Conservation (phyloP, 37 sponge, comb jelly and placozoan genomes). For the Ianthella basta region DNA sequence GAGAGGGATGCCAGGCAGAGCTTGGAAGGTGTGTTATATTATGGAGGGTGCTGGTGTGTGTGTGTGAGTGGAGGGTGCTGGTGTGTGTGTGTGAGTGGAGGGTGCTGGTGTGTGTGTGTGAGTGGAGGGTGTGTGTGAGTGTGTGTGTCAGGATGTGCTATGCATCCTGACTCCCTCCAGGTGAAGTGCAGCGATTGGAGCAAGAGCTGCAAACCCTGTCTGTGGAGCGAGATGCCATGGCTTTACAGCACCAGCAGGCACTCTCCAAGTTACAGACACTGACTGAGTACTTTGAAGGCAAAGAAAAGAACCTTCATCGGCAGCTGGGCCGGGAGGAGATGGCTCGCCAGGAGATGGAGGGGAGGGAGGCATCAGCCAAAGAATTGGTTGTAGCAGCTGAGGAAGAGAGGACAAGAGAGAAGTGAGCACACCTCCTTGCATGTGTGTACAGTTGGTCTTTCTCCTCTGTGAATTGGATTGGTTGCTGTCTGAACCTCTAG, state of each 20-base stretch:
- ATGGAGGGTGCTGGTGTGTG: too few species aligned
- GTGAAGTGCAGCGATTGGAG: constrained; percentile 13
- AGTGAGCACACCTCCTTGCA: constrained; percentile 6
- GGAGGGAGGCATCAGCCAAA: constrained; percentile 46
- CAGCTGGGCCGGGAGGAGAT: constrained; percentile 62
- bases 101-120: too few species aligned
- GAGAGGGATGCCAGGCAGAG: not conserved
- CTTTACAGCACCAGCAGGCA: constrained; percentile 35
- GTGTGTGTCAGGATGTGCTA: too few species aligned
- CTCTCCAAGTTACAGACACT: constrained; percentile 60
- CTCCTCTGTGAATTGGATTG: not conserved
- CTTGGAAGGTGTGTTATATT: constrained; percentile 32
- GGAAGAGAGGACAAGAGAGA: constrained; percentile 75
- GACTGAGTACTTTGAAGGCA: constrained; percentile 78
- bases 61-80: too few species aligned
- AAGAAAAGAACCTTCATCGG: constrained; percentile 58
- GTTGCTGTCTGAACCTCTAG: not conserved
- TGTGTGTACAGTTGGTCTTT: too few species aligned
- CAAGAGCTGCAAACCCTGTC: constrained; percentile 16
- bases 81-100: too few species aligned
- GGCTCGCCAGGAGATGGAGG: constrained; percentile 55
- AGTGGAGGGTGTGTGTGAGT: not conserved
- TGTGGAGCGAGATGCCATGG: not conserved
- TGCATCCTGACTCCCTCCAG: not conserved
- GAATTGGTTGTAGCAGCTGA: constrained; percentile 66